Base-by-base conservation (phyloP, 2,113 vertebrate genomes). In the Xiphophorus maculatus region DNA sequence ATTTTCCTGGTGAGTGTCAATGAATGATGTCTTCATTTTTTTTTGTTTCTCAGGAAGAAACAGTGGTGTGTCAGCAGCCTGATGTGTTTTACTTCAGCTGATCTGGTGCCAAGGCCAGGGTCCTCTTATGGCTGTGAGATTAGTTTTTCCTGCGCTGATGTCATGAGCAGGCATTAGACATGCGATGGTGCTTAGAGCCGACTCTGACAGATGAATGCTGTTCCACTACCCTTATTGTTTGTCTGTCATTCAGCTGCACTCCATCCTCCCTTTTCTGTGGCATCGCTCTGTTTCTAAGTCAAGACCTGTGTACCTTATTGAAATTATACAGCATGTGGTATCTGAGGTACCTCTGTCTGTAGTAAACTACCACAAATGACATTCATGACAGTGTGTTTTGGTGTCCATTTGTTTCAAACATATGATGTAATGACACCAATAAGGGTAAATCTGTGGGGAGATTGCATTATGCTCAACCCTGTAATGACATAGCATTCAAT, bases 21-120 rank as follows among this genome's bases (percentile, higher is more conserved):
- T 86, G 88, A 94, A 76, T 88, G 91, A 92, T 92, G 86, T 86
- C 85, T 91, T 91, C 84, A 90, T 92, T 88, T 87, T 86, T 88
- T 88, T 30, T 54, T 69, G 19, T 32, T 51, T 66, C 79, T 84
- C 73, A 12, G 69, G 77, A 82, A 89, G 84, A 88, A 88, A 83
- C 33, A 65, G 82, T 54, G 74, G 81, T 63, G 35, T 90, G 79
- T 89, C 86, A 89, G 87, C 74, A 75, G 80, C 72, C 73, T 81
- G 82, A 88, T 87, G 79, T 76, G 84, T 88, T 90, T 90, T 88
- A 81, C 83, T 88, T 83, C 79, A 88, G 82, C 80, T 87, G 87
- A 88, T 90, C 69, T 82, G 84, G 70, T 75, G 88, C 82, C 85
- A 84, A 89, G 91, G 87, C 86, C 85, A 81, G 76, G 73, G 77